Conservation (phyloP, 2,797 vertebrate species). For the Fundulus diaphanus region DNA sequence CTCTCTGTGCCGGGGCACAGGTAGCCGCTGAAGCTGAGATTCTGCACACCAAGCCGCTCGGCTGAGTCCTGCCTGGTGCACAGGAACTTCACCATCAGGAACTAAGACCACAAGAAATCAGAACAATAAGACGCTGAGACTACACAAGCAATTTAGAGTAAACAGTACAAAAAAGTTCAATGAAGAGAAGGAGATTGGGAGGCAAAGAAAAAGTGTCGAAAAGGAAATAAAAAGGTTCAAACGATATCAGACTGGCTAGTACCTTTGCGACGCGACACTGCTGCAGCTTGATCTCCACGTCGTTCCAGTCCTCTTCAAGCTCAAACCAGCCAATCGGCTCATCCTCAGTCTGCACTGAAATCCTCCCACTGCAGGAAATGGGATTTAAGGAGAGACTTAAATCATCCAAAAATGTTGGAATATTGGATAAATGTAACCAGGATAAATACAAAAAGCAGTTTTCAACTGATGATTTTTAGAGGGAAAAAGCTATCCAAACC, state of each 20-base stretch:
- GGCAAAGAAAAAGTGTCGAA: neutral
- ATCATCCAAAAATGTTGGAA: too few species aligned
- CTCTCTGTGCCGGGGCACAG: constrained; percentile 80
- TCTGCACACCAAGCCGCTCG: constrained; percentile 93
- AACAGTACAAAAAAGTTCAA: neutral
- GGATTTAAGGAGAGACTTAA: constrained; percentile 36
- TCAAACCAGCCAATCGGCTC: constrained; percentile 98
- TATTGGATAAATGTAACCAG: neutral
- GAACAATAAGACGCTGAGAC: neutral
- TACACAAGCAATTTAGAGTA: neutral
- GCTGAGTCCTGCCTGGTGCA: constrained; percentile 92
- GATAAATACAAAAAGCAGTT: neutral
- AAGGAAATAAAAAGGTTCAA: constrained; percentile 1
- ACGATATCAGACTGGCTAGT: constrained; percentile 20
- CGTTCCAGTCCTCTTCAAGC: constrained; percentile 96
- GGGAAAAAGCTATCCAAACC: neutral
- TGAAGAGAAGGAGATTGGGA: neutral
- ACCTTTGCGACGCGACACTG: constrained; percentile 92
- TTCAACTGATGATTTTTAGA: neutral
- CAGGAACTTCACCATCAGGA: constrained; percentile 98
- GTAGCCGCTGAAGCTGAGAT: constrained; percentile 89
- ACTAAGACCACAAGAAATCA: constrained; percentile 75
- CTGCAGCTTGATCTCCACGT: constrained; percentile 93
- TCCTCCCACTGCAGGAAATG: constrained; percentile 60
- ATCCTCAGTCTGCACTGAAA: constrained; percentile 83